A percentile compares a stretch with the other conserved stretches of the same genome.
Conservation (phyloP, 2,797 vertebrate genomes). For the Megaceryle alcyon region DNA sequence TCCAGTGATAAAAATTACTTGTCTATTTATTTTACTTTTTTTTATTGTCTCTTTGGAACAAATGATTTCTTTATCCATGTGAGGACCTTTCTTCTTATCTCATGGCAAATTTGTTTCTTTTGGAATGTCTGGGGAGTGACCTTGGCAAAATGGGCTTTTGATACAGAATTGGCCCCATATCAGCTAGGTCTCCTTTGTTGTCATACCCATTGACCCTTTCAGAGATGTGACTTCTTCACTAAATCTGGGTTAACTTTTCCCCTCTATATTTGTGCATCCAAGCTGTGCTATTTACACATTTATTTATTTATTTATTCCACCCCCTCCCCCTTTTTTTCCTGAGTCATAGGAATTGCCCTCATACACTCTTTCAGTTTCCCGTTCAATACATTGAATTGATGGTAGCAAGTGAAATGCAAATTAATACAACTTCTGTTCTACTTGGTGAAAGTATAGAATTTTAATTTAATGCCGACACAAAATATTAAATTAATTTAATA, state of each 20-base stretch:
- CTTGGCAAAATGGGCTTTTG: neutral
- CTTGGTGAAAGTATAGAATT: neutral
- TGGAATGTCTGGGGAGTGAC: neutral
- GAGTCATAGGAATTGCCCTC: neutral
- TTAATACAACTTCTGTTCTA: neutral
- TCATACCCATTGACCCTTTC: neutral
- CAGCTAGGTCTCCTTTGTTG: neutral
- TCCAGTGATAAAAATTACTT: neutral
- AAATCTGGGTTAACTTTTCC: neutral
- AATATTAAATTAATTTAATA: neutral
- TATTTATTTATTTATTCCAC: neutral
- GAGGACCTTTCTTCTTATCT: neutral
- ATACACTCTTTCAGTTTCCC: neutral
- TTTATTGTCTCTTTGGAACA: neutral
- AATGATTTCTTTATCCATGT: neutral
- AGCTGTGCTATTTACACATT: neutral
- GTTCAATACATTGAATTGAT: neutral
- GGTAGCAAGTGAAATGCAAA: neutral
- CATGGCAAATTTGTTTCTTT: neutral
- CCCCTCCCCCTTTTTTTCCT: neutral
- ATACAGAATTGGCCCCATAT: neutral
- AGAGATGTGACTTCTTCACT: neutral
- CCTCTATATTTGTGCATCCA: neutral
- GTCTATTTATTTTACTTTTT: neutral
- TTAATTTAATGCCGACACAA: neutral